Conservation (phyloP, 2,797 vertebrate genomes). For the Sphenopsis melanotis region DNA sequence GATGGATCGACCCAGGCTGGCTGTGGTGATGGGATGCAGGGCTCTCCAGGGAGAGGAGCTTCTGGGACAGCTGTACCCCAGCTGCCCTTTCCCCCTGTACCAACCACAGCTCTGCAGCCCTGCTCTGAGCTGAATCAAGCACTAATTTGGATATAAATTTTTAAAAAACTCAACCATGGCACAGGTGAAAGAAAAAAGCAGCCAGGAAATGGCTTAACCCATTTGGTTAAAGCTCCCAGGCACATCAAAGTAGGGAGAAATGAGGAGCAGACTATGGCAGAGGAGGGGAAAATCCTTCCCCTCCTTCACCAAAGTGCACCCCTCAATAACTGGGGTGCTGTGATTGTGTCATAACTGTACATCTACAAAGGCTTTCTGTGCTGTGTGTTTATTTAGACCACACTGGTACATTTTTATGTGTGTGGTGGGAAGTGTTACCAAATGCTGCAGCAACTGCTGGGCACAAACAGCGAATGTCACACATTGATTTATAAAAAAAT, state of each 20-base stretch:
- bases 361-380: not conserved
- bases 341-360: fast-evolving
- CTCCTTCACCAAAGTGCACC: not conserved
- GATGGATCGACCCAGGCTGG: not conserved
- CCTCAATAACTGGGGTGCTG: fast-evolving
- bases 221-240: not conserved
- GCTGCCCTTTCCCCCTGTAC: fast-evolving
- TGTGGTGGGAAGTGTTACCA: not conserved
- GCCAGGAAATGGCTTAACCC: not conserved
- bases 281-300: not conserved
- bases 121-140: not conserved
- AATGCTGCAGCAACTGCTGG: not conserved
- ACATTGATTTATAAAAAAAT: not conserved
- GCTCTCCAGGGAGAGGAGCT: not conserved
- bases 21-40: not conserved
- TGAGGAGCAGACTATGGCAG: not conserved
- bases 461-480: not conserved
- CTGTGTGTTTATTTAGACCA: not conserved
- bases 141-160: not conserved
- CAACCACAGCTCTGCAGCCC: not conserved
- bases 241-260: fast-evolving
- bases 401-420: not conserved
- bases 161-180: not conserved
- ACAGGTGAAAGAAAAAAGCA: not conserved
- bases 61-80: not conserved